A percentile compares a stretch with the other conserved stretches of the same genome.
Conservation (phyloP, 2,797 vertebrate genomes). For the Alauda arvensis region DNA sequence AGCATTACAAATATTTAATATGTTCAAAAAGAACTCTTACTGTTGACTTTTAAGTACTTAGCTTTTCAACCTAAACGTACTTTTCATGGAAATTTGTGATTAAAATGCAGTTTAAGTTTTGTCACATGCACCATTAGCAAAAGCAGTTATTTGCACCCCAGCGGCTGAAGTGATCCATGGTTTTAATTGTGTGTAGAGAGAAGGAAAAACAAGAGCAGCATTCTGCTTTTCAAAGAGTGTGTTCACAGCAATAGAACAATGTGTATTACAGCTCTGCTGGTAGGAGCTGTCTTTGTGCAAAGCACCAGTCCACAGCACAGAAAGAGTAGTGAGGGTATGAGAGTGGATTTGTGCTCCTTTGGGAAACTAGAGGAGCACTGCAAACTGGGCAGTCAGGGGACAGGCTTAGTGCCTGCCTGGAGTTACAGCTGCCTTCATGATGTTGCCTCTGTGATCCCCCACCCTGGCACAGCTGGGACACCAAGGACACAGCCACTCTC, state of each 20-base stretch:
- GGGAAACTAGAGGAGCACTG: not conserved
- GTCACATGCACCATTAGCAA: not conserved
- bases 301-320: not conserved
- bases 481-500: not conserved
- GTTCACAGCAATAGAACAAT: not conserved
- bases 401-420: not conserved
- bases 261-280: not conserved
- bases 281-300: not conserved
- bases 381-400: not conserved
- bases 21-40: not conserved
- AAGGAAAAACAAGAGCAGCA: not conserved
- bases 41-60: not conserved
- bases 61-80: not conserved
- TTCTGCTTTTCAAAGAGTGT: not conserved
- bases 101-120: not conserved
- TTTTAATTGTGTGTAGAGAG: not conserved
- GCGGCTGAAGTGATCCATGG: not conserved
- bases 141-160: not conserved
- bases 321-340: fast-evolving
- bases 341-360: not conserved
- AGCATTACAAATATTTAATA: not conserved
- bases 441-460: not conserved
- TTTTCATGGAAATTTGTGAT: not conserved
- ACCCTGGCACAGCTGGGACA: not conserved
- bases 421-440: not conserved